Evolutionary conservation across 2,797 vertebrate species (phyloP).

Genomic region (Mallotus villosus): DNA sequence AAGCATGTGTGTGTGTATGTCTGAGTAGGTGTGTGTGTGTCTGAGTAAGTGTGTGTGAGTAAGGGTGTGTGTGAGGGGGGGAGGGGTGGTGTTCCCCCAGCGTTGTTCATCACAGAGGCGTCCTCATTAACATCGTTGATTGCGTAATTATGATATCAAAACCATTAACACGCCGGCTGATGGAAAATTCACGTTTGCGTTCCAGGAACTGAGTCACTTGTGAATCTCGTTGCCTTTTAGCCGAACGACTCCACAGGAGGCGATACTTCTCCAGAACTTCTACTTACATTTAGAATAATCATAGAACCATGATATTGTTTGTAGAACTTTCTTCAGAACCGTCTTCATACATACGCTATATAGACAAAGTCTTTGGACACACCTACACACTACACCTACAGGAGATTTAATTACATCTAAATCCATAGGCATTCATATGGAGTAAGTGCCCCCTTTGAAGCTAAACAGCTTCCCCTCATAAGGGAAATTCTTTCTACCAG

Average conservation of each 20-base stretch:
- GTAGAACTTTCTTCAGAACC: not conserved
- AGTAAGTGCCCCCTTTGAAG: too few species aligned
- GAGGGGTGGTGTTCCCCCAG: not conserved
- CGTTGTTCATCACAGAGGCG: not conserved
- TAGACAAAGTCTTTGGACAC: not conserved
- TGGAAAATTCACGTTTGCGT: not conserved
- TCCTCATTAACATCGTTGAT: slow-evolving; percentile 7
- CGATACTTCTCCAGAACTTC: too few species aligned
- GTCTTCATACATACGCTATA: not conserved
- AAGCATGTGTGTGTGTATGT: too few species aligned
- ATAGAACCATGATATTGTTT: not conserved
- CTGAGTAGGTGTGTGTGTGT: not conserved
- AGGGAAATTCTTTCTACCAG: too few species aligned
- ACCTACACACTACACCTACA: not conserved
- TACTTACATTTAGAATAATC: not conserved
- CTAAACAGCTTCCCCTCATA: too few species aligned
- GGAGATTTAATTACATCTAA: too few species aligned
- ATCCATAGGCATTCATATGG: too few species aligned
- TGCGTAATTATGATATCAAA: slow-evolving; percentile 8
- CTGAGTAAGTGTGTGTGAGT: not conserved
- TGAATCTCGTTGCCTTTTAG: not conserved
- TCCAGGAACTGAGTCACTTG: not conserved
- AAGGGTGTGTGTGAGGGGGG: not conserved
- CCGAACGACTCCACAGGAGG: not conserved
- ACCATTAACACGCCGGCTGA: not conserved